Evolutionary conservation across 2,113 vertebrate genomes (phyloP), one percentile per base, ranked within the genome.

Genomic region (Eidolon helvum): DNA sequence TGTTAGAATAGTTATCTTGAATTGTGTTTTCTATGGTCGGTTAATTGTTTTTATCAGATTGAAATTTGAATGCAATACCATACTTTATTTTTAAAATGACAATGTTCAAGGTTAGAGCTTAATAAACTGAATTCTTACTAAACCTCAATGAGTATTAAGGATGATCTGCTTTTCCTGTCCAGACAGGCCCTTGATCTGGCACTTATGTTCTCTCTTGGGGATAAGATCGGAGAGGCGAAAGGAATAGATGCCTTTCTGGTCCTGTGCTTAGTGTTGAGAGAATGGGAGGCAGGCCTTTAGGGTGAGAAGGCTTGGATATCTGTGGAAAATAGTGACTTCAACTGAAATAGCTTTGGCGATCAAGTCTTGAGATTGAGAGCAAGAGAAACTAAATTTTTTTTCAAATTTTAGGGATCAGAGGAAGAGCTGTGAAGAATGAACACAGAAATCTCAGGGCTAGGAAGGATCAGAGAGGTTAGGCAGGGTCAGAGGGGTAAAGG

Each of bases 1-100:
- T 75, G 1, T 86, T 91, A 91, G 65, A 90, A 93, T 87, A 69
- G 30, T 95, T 91, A 88, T 79, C 74, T 87, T 91, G 53, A 92
- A 80, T 87, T 77, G 24, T 87, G 38, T 75, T 94, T 94, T 90
- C 65, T 57, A 50, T 77, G 75, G 35, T 85, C 69, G 79, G 65
- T 84, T 87, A 63, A 66, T 94, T 89, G 48, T 91, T 92, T 94
- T 92, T 40, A 63, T 87, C n/a, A 55, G 63, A 92, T 74, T 65
- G 30, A 85, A 45, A 87, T 38, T 95, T 35, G 77, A 72, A 90
- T 85, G 15, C 18, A 84, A 85, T 90, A 61, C 19, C 35, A 84
- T 75, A 61, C 40, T 94, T 86, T 33, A 55, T 61, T 87, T 84
- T 80, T 30, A 87, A 95, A 94, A 88, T 35, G n/a, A 30, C 11